Evolutionary conservation across 2,113 vertebrate species (phyloP).

Genomic region (Chiloscyllium plagiosum): DNA sequence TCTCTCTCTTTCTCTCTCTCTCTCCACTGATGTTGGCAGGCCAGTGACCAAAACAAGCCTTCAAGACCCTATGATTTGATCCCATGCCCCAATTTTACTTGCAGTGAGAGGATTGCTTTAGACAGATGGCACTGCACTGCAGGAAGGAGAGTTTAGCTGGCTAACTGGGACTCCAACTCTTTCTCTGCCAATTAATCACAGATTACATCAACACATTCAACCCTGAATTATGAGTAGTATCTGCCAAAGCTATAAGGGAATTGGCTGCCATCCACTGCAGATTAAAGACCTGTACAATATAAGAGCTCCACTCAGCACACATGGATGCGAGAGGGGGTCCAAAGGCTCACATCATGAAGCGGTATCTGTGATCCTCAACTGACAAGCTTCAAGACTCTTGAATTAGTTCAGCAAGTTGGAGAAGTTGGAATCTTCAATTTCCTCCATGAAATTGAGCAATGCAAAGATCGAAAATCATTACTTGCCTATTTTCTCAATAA

Average conservation of each 20-base stretch:
- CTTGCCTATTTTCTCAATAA: background rate
- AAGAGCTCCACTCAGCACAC: background rate
- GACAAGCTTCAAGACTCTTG: background rate
- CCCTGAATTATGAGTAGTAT: background rate
- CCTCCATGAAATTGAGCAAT: background rate
- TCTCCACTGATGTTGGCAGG: no score
- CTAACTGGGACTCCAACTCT: background rate
- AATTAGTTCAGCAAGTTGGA: background rate
- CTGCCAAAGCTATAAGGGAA: background rate
- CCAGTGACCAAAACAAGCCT: background rate
- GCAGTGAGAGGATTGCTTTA: background rate
- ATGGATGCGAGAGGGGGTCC: background rate
- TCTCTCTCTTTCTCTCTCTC: no score
- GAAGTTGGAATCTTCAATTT: background rate
- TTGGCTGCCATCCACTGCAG: background rate
- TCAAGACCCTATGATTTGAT: background rate
- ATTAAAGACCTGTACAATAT: background rate
- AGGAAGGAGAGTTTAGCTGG: background rate
- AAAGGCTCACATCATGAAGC: slow-evolving; percentile 10
- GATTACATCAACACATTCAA: background rate
- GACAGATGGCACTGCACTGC: background rate
- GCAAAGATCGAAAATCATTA: background rate
- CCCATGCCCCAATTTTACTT: background rate
- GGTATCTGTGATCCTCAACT: background rate
- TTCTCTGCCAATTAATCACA: slow-evolving; percentile 9